These are phyloP conservation scores for Lates calcarifer DNA, from an alignment of 2,113 vertebrate species.

Conservation along the genomic window DNA sequence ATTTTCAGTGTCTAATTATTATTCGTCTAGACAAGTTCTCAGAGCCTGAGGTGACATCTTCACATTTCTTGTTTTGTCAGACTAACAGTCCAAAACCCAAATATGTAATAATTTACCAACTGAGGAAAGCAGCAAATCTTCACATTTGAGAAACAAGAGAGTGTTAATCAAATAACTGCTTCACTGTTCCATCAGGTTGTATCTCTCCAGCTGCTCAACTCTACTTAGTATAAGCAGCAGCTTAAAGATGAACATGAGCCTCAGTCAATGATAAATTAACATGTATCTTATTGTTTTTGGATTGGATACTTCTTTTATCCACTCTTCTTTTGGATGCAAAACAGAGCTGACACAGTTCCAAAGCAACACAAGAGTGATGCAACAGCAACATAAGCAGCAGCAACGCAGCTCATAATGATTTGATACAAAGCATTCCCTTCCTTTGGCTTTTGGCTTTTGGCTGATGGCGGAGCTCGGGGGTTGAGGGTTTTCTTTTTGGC, in stretches of 20 bases:
- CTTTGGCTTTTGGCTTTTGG: not conserved
- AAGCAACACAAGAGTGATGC: constrained; percentile 48
- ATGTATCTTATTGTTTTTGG: not conserved
- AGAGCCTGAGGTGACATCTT: not conserved
- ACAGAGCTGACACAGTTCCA: constrained; percentile 4
- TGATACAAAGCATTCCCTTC: constrained; percentile 2
- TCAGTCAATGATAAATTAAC: constrained; percentile 13
- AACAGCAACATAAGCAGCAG: constrained; percentile 44
- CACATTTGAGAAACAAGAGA: too few species aligned
- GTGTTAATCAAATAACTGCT: too few species aligned
- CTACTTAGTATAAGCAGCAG: not conserved
- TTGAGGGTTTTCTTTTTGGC: not conserved
- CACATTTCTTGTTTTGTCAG: not conserved
- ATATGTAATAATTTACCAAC: too few species aligned
- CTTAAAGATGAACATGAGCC: not conserved
- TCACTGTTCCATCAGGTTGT: not conserved
- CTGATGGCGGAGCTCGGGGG: not conserved
- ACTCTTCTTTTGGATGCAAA: not conserved
- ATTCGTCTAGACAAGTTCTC: not conserved
- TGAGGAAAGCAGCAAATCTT: too few species aligned
- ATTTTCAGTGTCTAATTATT: not conserved
- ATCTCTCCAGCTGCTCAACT: not conserved
- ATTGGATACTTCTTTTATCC: constrained; percentile 5
- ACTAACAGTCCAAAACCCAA: not conserved
- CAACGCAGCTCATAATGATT: constrained; percentile 18